phyloP scores from a whole-genome alignment of 2,888 invertebrate species.

The Margaritifera margaritifera region DNA sequence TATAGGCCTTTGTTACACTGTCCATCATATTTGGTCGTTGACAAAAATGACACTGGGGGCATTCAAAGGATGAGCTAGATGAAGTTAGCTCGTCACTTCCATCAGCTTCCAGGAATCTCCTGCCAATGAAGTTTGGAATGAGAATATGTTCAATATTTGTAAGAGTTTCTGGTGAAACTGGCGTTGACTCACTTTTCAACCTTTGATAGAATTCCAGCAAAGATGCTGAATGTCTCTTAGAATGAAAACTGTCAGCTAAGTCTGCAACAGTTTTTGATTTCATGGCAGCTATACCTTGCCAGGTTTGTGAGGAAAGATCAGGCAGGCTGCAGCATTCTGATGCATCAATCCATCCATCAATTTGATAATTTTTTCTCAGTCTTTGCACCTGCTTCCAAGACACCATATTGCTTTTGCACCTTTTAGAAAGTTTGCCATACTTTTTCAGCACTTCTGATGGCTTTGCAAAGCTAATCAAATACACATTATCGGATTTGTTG shows the following conservation, averaged over 20 bases:
- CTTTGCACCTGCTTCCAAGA: conserved; percentile 59
- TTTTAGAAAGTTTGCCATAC: conserved; percentile 19
- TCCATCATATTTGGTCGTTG: conserved; percentile 10
- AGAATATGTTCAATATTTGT: conserved; percentile 58
- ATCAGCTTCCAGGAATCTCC: conserved; percentile 27
- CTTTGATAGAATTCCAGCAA: conserved; percentile 63
- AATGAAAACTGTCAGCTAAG: conserved; percentile 56
- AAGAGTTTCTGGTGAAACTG: conserved; percentile 60
- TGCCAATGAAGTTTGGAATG: conserved; percentile 46
- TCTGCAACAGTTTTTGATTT: conserved; percentile 40
- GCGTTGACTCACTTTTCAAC: conserved; percentile 57
- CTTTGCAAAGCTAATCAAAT: conserved; percentile 35
- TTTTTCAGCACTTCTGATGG: conserved; percentile 36
- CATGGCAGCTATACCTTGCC: conserved; percentile 40
- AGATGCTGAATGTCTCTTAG: conserved; percentile 58
- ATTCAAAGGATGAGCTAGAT: conserved; percentile 31
- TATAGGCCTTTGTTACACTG: conserved; percentile 33
- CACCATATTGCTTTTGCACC: conserved; percentile 31
- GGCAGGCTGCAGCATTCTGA: conserved; percentile 59
- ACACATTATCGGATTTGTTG: conserved; percentile 31
- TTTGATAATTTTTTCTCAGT: conserved; percentile 42
- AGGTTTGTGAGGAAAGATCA: conserved; percentile 45
- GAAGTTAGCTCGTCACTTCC: conserved; percentile 24
- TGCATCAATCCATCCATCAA: conserved; percentile 41
- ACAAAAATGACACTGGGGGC: conserved; percentile 31